Conservation (phyloP, 2,888 invertebrate species). For the Ectropis crepuscularia region DNA sequence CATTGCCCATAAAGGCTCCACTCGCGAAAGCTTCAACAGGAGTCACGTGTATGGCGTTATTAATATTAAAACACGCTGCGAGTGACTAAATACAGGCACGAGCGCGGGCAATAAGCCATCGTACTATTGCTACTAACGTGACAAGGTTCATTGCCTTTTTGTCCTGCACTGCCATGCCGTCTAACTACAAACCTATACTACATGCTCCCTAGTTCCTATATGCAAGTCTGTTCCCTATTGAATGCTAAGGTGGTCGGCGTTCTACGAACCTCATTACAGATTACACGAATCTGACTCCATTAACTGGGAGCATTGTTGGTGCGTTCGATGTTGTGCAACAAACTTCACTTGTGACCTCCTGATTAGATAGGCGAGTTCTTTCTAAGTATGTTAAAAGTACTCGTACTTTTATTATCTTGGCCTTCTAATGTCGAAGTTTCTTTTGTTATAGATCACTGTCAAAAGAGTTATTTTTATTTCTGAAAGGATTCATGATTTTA, state of each 20-base stretch:
- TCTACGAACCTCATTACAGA: constrained; percentile 13
- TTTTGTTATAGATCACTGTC: too few species aligned
- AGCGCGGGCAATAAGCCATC: constrained; percentile 55
- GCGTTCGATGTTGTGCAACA: not conserved
- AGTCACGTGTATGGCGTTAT: constrained; percentile 74
- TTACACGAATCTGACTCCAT: constrained; percentile 16
- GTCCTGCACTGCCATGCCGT: constrained; percentile 36
- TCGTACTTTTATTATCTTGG: too few species aligned
- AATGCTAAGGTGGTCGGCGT: constrained; percentile 15
- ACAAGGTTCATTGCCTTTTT: constrained; percentile 55
- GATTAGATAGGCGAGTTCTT: constrained; percentile 18
- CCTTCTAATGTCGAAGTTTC: too few species aligned
- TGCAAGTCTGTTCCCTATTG: constrained; percentile 26
- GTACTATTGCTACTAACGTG: constrained; percentile 42
- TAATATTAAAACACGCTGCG: constrained; percentile 75
- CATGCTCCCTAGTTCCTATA: constrained; percentile 20
- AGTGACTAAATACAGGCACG: constrained; percentile 59
- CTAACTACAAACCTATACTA: constrained; percentile 13
- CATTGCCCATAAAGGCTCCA: constrained; percentile 72
- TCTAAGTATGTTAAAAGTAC: not conserved
- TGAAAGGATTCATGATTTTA: too few species aligned
- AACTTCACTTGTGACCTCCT: constrained; percentile 16
- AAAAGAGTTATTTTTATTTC: too few species aligned
- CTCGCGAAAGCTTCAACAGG: constrained; percentile 65
- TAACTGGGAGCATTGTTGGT: constrained; percentile 2